Base-by-base conservation (phyloP, 2,113 vertebrate genomes). In the Apistogramma diplotaenia region DNA sequence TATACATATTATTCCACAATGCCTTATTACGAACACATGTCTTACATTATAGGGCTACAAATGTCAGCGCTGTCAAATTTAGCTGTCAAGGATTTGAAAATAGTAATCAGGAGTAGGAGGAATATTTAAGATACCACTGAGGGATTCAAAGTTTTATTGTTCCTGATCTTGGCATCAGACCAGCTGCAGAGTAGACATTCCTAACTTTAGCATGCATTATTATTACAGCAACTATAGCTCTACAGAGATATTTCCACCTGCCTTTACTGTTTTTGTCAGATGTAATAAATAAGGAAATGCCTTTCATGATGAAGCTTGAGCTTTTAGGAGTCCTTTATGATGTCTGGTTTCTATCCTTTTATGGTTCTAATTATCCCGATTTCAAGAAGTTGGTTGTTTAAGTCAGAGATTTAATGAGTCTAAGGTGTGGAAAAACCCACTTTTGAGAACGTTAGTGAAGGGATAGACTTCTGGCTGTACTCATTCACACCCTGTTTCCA, bases 21-120 rank as follows among this genome's bases (percentile, higher is more conserved):
- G 87, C 89, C 89, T 92, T 85, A 80, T 94, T 93, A 91, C 73
- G 43, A 88, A 92, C 92, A 93, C 94, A 93, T 92, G 91, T 93
- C 81, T 92, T 87, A 80, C 54, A 91, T 94, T 94, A 79, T 76
- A 89, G 59, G 62, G 67, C 85, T 79, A 67, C 81, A 88, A 90
- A 91, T 1, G 54, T 94, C 84, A 87, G 78, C 70, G 37, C 51
- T 85, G 90, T 93, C 84, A 92, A 86, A 94, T 92, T 80, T 91
- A 86, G 84, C 84, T 91, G 91, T 92, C 89, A 90, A 56, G 46
- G 55, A 59, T 81, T 91, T 89, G 80, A 91, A 83, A 87, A 83
- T 82, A 83, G 81, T 94, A 91, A 93, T 91, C 89, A 70, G 84
- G 86, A 91, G 84, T 85, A 83, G 76, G 72, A 91, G 84, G 58